A percentile compares a stretch with the other conserved stretches of the same genome.
These are phyloP conservation scores for Gambusia holbrooki DNA, from an alignment of 2,113 vertebrate species.

Conservation along the genomic window DNA sequence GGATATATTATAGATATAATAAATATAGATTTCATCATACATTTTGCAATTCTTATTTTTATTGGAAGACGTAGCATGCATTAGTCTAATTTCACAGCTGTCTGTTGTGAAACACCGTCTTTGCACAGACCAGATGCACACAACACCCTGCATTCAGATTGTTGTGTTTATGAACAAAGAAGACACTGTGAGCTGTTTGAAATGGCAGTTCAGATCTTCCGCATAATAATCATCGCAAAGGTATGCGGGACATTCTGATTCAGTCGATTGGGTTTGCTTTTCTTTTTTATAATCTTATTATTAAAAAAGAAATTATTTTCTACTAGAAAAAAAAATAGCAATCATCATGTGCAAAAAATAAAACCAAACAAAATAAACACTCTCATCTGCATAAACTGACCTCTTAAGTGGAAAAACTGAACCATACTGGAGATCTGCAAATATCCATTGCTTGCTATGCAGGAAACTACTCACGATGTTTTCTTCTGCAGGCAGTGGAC, in stretches of 20 bases:
- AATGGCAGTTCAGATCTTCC: background rate
- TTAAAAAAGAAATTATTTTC: too few species aligned
- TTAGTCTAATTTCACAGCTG: too few species aligned
- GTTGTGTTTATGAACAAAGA: background rate
- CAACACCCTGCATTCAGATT: too few species aligned
- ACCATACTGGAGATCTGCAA: background rate
- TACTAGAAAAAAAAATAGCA: too few species aligned
- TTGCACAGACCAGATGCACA: too few species aligned
- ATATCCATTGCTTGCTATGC: background rate
- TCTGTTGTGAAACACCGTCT: background rate
- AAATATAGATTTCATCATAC: too few species aligned
- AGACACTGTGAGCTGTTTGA: background rate
- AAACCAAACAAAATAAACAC: background rate
- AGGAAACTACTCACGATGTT: background rate
- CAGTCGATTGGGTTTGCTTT: background rate
- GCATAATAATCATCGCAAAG: background rate
- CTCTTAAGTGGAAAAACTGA: background rate
- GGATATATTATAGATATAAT: too few species aligned
- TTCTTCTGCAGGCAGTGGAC: background rate
- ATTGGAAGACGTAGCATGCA: too few species aligned
- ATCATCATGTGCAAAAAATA: background rate
- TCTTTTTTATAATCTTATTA: background rate
- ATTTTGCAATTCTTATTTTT: too few species aligned
- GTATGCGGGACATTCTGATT: background rate
- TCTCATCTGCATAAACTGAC: too few species aligned